These are phyloP conservation scores for Leptopilina clavipes DNA, from an alignment of 1,140 invertebrate genomes.

Conservation along the genomic window DNA sequence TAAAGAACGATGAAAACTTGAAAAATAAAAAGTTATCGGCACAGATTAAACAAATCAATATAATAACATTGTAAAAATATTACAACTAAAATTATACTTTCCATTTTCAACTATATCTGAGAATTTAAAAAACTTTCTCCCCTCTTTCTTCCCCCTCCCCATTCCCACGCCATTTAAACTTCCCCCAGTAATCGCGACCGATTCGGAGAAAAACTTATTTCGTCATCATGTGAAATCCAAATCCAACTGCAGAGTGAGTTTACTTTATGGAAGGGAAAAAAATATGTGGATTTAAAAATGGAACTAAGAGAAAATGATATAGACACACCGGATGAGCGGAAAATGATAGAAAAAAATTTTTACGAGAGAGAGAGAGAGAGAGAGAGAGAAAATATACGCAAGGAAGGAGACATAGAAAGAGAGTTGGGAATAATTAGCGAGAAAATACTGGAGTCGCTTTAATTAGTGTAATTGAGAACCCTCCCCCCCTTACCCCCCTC, in stretches of 20 bases:
- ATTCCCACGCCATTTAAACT: too few relatives aligned
- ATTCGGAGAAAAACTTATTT: constrained; percentile 7
- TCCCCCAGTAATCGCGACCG: neutral
- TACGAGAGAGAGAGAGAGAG: neutral
- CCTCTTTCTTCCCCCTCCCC: neutral
- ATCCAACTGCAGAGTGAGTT: neutral
- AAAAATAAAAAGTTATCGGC: too few relatives aligned
- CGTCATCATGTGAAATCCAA: neutral
- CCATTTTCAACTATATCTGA: too few relatives aligned
- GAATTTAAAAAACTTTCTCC: too few relatives aligned
- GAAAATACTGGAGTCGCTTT: neutral
- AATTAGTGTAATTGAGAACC: constrained; percentile 21
- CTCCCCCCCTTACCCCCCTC: too few relatives aligned
- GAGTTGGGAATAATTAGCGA: neutral
- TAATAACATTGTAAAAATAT: too few relatives aligned
- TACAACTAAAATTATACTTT: too few relatives aligned
- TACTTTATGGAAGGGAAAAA: constrained; percentile 9
- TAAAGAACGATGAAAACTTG: too few relatives aligned
- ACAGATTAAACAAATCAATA: too few relatives aligned
- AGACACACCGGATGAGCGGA: neutral
- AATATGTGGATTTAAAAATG: neutral
- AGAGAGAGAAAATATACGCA: neutral
- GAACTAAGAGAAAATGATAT: neutral
- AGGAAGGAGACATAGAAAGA: neutral
- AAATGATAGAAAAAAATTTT: neutral